phyloP scores from a whole-genome alignment of 1,140 invertebrate genomes.

The Drosophila cardini region DNA sequence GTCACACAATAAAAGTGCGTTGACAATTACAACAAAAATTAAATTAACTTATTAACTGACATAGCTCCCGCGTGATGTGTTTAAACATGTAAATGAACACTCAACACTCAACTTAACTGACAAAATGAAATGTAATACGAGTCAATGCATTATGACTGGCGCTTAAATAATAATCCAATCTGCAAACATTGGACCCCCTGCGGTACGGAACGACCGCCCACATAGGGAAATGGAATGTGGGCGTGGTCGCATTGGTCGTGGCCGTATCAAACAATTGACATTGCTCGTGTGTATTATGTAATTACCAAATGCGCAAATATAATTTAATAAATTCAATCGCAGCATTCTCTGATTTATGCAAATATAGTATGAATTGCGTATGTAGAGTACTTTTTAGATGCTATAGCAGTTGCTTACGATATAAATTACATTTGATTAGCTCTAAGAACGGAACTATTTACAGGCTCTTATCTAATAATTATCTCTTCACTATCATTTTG shows the following conservation, averaged over 20 bases:
- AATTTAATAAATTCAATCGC: constrained; percentile 54
- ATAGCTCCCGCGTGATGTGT: constrained; percentile 41
- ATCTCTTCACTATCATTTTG: background rate
- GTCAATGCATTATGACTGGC: constrained; percentile 49
- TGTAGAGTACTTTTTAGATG: constrained; percentile 7
- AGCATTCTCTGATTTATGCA: constrained; percentile 31
- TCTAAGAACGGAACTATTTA: background rate
- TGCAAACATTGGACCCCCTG: constrained; percentile 54
- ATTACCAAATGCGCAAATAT: constrained; percentile 57
- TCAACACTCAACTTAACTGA: constrained; percentile 22
- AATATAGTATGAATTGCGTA: constrained; percentile 35
- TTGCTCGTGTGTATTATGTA: constrained; percentile 46
- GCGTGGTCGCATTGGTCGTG: constrained; percentile 16
- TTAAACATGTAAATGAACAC: constrained; percentile 55
- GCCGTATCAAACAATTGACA: constrained; percentile 59
- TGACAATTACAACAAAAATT: constrained; percentile 81
- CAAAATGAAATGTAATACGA: constrained; percentile 77
- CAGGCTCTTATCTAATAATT: constrained; percentile 19
- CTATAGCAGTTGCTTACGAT: constrained; percentile 34
- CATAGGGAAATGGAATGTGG: background rate
- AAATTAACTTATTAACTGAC: constrained; percentile 79
- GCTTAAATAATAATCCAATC: constrained; percentile 82
- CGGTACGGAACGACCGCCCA: constrained; percentile 18
- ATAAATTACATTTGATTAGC: background rate
- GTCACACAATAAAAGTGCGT: constrained; percentile 75